These are phyloP conservation scores for Leptodactylus fuscus DNA, from an alignment of 2,113 vertebrate genomes.

Conservation along the genomic window DNA sequence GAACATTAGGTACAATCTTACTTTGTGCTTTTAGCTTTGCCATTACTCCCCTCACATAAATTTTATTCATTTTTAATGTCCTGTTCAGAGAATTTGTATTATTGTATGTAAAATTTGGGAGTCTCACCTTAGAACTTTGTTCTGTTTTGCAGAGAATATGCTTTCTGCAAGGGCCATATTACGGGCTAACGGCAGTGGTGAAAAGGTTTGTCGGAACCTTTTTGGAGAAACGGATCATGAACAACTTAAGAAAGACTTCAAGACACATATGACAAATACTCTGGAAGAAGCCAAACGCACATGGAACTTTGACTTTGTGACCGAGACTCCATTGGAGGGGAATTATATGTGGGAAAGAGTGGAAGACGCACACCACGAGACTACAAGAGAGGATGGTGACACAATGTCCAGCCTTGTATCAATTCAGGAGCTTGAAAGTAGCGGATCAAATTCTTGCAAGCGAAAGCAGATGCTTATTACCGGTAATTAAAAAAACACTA, in stretches of 20 bases:
- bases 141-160: conserved; percentile 71
- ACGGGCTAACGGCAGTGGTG: conserved; percentile 52
- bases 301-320: conserved; percentile 90
- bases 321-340: conserved; percentile 82
- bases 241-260: conserved; percentile 78
- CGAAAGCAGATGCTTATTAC: conserved; percentile 89
- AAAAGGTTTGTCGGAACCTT: conserved; percentile 78
- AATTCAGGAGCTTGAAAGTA: conserved; percentile 41
- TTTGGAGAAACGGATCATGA: conserved; percentile 87
- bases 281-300: conserved; percentile 79
- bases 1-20: too few species aligned
- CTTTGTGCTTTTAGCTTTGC: too few species aligned
- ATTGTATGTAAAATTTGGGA: background rate
- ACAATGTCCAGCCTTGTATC: background rate
- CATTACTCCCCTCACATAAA: too few species aligned
- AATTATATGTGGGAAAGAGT: conserved; percentile 84
- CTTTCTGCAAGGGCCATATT: conserved; percentile 63
- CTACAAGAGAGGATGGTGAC: background rate
- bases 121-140: background rate
- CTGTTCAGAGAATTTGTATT: too few species aligned
- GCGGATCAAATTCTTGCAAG: conserved; percentile 69
- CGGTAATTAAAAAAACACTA: conserved; percentile 72
- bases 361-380: background rate
- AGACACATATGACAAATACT: conserved; percentile 68
- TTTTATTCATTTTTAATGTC: too few species aligned